A percentile compares a stretch with the other conserved stretches of the same genome.
Evolutionary conservation across 2,113 vertebrate genomes (phyloP).

Genomic region (Nipponia nippon): DNA sequence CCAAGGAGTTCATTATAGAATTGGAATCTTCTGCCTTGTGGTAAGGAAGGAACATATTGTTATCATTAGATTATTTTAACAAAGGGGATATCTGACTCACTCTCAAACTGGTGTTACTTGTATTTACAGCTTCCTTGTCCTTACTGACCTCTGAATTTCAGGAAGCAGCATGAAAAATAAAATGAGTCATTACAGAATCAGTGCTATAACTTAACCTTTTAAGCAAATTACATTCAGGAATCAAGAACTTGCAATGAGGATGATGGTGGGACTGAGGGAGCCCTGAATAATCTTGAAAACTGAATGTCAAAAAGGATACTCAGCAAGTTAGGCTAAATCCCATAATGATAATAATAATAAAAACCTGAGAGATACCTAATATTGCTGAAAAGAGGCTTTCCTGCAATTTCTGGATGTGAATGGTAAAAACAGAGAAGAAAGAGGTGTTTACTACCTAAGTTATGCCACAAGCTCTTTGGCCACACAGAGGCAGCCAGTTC

Average conservation of each 20-base stretch:
- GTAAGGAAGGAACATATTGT: background rate
- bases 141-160: conserved; percentile 5
- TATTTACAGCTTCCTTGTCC: background rate
- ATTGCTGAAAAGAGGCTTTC: background rate
- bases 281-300: background rate
- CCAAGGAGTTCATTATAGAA: background rate
- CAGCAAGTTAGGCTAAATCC: background rate
- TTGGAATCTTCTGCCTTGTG: background rate
- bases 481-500: background rate
- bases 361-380: background rate
- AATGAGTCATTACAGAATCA: background rate
- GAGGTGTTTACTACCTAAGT: background rate
- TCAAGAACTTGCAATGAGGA: background rate
- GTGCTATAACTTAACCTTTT: background rate
- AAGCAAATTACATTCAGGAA: background rate
- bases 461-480: background rate
- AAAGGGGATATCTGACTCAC: conserved; percentile 2
- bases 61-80: conserved; percentile 2
- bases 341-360: background rate
- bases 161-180: background rate
- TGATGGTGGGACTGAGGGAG: background rate
- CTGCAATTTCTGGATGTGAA: background rate
- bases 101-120: background rate
- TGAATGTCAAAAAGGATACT: background rate
- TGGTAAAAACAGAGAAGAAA: background rate